phyloP scores from a whole-genome alignment of 1,140 invertebrate species.

The Tribolium madens region DNA sequence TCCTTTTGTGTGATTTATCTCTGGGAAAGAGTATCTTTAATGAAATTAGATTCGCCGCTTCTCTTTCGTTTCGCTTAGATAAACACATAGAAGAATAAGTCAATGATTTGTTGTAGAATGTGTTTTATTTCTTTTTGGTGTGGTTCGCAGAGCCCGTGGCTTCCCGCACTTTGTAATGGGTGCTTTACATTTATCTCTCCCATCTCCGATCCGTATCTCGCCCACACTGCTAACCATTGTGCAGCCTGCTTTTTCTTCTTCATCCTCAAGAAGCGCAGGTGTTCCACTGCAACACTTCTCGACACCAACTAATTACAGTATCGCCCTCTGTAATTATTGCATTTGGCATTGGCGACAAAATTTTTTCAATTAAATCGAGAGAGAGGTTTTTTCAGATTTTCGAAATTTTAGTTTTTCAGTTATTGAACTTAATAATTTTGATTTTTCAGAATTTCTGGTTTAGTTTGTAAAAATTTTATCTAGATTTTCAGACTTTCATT shows the following conservation, averaged over 20 bases:
- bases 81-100: constrained; percentile 30
- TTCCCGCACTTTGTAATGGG: constrained; percentile 47
- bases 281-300: constrained; percentile 29
- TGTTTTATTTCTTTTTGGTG: constrained; percentile 11
- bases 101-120: constrained; percentile 4
- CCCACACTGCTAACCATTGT: constrained; percentile 54
- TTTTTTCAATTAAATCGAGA: no score
- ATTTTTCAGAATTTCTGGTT: no score
- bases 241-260: constrained; percentile 41
- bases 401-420: no score
- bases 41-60: constrained; percentile 8
- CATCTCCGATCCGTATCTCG: constrained; percentile 54
- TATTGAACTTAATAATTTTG: no score
- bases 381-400: no score
- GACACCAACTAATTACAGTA: constrained; percentile 43
- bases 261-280: constrained; percentile 38
- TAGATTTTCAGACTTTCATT: no score
- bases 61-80: constrained; percentile 6
- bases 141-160: constrained; percentile 9
- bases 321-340: neutral
- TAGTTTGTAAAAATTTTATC: no score
- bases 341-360: no score
- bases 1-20: no score
- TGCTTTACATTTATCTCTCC: constrained; percentile 52
- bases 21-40: no score